A percentile compares a stretch with the other conserved stretches of the same genome.
phyloP scores from a whole-genome alignment of 2,888 invertebrate species.

The Druceiella hillmani region DNA sequence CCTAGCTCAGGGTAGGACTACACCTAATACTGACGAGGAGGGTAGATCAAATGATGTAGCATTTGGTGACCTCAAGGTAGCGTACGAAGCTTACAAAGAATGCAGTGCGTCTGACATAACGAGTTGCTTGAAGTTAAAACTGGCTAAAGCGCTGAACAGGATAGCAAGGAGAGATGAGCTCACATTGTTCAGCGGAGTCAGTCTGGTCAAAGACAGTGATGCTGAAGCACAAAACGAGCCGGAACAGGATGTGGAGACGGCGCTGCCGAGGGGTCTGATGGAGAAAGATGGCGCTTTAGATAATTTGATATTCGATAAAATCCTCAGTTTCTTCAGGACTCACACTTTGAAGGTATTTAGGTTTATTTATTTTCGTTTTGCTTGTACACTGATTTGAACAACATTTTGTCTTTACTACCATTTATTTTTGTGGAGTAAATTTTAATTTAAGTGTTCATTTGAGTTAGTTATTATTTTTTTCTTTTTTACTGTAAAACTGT shows the following conservation, averaged over 20 bases:
- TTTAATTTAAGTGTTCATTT: too few relatives aligned
- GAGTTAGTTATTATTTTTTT: too few relatives aligned
- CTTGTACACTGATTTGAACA: too few relatives aligned
- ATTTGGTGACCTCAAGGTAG: slow-evolving; percentile 63
- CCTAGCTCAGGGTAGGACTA: too few relatives aligned
- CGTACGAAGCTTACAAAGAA: slow-evolving; percentile 77
- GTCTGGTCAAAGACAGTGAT: slow-evolving; percentile 61
- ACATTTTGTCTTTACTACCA: too few relatives aligned
- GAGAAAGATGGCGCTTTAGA: slow-evolving; percentile 69
- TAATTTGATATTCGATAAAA: slow-evolving; percentile 67
- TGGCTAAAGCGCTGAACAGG: slow-evolving; percentile 72
- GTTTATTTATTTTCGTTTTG: too few relatives aligned
- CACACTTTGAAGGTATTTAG: slow-evolving; percentile 68
- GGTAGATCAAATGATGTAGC: slow-evolving; percentile 44
- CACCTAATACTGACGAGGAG: slow-evolving; percentile 38
- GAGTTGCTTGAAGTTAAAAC: slow-evolving; percentile 73
- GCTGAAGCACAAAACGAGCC: slow-evolving; percentile 42
- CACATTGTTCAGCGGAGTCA: slow-evolving; percentile 67
- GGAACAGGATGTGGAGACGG: slow-evolving; percentile 63
- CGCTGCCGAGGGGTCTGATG: slow-evolving; percentile 65
- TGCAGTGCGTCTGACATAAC: slow-evolving; percentile 65
- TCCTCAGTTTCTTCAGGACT: slow-evolving; percentile 68
- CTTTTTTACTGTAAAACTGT: too few relatives aligned
- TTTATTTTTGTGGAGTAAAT: too few relatives aligned
- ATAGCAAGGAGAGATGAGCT: slow-evolving; percentile 64